phyloP scores from a whole-genome alignment of 2,888 invertebrate genomes.

The Spicauda simplicius region DNA sequence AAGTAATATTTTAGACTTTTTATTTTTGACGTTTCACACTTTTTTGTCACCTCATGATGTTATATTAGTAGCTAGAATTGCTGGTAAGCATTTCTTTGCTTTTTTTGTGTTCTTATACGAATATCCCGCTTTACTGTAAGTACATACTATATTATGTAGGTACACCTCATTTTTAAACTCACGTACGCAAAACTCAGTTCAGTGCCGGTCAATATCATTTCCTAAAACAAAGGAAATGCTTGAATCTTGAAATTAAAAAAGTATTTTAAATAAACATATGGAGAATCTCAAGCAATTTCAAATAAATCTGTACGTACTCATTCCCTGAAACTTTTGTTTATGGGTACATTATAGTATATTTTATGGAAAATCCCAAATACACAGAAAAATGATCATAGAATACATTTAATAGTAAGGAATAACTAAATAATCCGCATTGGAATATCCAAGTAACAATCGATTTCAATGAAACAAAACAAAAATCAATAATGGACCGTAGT shows the following conservation, averaged over 20 bases:
- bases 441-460: too few relatives aligned
- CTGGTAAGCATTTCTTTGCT: not conserved
- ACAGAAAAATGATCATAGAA: too few relatives aligned
- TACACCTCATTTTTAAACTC: conserved; percentile 3
- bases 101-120: not conserved
- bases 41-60: too few relatives aligned
- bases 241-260: not conserved
- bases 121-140: not conserved
- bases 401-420: too few relatives aligned
- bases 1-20: too few relatives aligned
- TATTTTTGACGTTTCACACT: too few relatives aligned
- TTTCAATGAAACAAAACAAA: not conserved
- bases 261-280: not conserved
- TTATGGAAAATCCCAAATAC: too few relatives aligned
- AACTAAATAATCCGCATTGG: too few relatives aligned
- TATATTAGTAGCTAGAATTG: not conserved
- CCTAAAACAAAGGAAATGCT: conserved; percentile 33
- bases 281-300: not conserved
- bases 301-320: not conserved
- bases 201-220: conserved; percentile 35
- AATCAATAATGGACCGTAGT: conserved; percentile 18
- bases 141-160: not conserved
- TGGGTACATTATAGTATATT: too few relatives aligned
- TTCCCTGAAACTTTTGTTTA: too few relatives aligned
- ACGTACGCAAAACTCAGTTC: conserved; percentile 8